Evolutionary conservation across 1,140 invertebrate genomes (phyloP).

Genomic region (Brachionus angularis): DNA sequence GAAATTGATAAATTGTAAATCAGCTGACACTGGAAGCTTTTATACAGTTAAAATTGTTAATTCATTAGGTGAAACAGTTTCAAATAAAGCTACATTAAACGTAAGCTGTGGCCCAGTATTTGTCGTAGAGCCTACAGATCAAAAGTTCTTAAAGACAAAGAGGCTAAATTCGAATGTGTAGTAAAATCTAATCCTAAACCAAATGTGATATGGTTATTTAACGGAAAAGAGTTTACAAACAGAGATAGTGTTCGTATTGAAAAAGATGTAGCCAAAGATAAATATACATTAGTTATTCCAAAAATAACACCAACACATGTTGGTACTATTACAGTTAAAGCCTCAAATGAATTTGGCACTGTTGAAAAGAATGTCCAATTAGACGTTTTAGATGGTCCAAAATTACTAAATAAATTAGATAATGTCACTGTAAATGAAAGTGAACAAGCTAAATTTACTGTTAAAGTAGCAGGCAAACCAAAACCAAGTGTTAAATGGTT

Average conservation of each 20-base stretch:
- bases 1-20: neutral
- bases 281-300: neutral
- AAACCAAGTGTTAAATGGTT: neutral
- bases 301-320: neutral
- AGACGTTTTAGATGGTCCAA: slow-evolving; percentile 23
- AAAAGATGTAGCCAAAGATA: neutral
- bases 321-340: neutral
- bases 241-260: neutral
- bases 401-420: slow-evolving; percentile 42
- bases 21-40: neutral
- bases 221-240: slow-evolving; percentile 45
- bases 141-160: slow-evolving; percentile 20
- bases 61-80: neutral
- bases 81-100: slow-evolving; percentile 11
- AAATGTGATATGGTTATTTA: slow-evolving; percentile 72
- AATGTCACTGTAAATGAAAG: slow-evolving; percentile 26
- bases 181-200: slow-evolving; percentile 67
- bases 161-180: slow-evolving; percentile 31
- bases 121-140: neutral
- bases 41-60: slow-evolving; percentile 17
- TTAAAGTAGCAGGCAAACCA: neutral
- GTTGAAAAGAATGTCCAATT: neutral
- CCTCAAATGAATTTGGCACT: neutral
- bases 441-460: neutral
- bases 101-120: neutral